phyloP scores from a whole-genome alignment of 2,888 invertebrate species.

The Callimorpha dominula region DNA sequence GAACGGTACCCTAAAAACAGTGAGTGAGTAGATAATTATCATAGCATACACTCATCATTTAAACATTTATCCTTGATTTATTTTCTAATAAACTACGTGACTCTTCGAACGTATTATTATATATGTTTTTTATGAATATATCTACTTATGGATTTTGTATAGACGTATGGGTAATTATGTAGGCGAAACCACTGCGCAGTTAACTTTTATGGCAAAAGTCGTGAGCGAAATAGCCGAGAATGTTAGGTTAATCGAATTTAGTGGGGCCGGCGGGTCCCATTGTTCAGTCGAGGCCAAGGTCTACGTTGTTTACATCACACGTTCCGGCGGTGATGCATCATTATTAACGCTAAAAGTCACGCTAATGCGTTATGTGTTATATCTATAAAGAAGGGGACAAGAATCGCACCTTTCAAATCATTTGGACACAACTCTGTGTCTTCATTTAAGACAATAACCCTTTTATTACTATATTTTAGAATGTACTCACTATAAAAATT shows the following conservation, averaged over 20 bases:
- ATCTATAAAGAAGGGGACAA: constrained; percentile 28
- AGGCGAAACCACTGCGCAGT: constrained; percentile 39
- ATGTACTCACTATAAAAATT: not conserved
- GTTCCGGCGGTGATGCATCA: constrained; percentile 66
- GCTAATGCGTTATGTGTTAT: constrained; percentile 33
- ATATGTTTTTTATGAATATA: constrained; percentile 26
- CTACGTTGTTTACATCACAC: constrained; percentile 79
- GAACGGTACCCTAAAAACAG: too few species aligned
- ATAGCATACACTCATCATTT: constrained; percentile 29
- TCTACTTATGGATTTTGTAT: constrained; percentile 27
- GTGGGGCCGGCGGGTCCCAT: constrained; percentile 79
- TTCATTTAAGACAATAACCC: not conserved
- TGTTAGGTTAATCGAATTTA: constrained; percentile 81
- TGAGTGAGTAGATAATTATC: constrained; percentile 23
- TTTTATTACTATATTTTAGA: not conserved
- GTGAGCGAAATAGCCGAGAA: constrained; percentile 75
- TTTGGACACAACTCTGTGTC: too few species aligned
- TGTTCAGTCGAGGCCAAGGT: constrained; percentile 82
- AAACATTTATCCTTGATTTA: constrained; percentile 33
- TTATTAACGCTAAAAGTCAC: constrained; percentile 56
- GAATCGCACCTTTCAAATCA: constrained; percentile 1
- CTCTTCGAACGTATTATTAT: constrained; percentile 21
- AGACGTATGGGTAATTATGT: constrained; percentile 18
- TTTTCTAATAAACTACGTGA: constrained; percentile 25
- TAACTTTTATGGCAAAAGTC: constrained; percentile 67